Percentiles rank a stretch among this genome's conserved stretches.
These are phyloP conservation scores for Chirona hameri DNA, from an alignment of 2,888 invertebrate species.

Conservation along the genomic window DNA sequence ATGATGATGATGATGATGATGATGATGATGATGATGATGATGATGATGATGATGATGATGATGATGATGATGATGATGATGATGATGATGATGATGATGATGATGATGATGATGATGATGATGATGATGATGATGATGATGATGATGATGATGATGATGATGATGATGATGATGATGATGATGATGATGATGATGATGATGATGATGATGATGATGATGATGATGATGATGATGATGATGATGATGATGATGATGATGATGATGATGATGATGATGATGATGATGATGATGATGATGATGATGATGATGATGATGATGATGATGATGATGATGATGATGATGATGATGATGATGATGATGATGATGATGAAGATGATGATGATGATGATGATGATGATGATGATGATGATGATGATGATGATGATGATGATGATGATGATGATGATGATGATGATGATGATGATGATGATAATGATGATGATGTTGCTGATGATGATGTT, in stretches of 20 bases:
- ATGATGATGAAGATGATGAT: background rate
- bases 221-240: slow-evolving; percentile 31
- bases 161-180: background rate
- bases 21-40: slow-evolving; percentile 23
- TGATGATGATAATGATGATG: too few species aligned
- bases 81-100: slow-evolving; percentile 31
- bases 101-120: slow-evolving; percentile 30
- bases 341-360: background rate
- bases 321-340: background rate
- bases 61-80: slow-evolving; percentile 31
- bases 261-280: slow-evolving; percentile 31
- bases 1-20: slow-evolving; percentile 5
- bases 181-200: background rate
- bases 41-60: slow-evolving; percentile 27
- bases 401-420: slow-evolving; percentile 27
- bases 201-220: slow-evolving; percentile 24
- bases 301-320: slow-evolving; percentile 30
- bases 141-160: slow-evolving; percentile 31
- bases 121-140: slow-evolving; percentile 32
- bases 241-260: slow-evolving; percentile 30
- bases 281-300: slow-evolving; percentile 32
- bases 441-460: slow-evolving; percentile 31
- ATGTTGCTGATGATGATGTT: too few species aligned
- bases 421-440: slow-evolving; percentile 24
- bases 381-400: slow-evolving; percentile 26